Percentiles rank a stretch among this genome's conserved stretches.
Evolutionary conservation across 2,797 vertebrate genomes (phyloP).

Genomic region (Cryptoprocta ferox): DNA sequence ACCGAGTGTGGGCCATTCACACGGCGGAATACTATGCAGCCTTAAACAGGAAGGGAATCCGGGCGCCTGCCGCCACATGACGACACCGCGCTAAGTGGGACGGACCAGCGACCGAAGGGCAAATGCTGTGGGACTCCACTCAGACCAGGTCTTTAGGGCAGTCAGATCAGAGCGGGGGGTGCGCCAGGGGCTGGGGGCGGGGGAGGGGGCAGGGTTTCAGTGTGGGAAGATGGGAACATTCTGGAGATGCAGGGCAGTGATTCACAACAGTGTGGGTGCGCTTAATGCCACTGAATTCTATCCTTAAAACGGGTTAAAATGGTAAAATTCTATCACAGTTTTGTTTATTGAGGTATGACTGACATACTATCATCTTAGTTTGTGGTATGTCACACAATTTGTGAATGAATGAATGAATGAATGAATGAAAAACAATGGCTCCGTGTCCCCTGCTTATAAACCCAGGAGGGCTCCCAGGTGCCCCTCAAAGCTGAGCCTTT

Average conservation of each 20-base stretch:
- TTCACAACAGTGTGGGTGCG: no score
- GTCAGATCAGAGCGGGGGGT: background rate
- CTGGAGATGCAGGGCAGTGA: background rate
- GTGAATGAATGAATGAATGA: background rate
- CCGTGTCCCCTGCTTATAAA: background rate
- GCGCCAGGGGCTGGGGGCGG: background rate
- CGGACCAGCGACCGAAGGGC: background rate
- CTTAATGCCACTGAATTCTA: background rate
- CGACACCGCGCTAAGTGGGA: background rate
- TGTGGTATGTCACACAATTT: no score
- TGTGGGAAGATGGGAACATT: background rate
- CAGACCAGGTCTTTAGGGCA: background rate
- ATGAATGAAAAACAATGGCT: background rate
- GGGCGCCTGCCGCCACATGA: accelerated
- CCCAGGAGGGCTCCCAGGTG: no score
- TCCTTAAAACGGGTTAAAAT: background rate
- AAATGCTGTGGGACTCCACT: background rate
- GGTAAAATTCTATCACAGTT: background rate
- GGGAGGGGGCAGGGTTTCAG: accelerated
- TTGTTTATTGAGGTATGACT: background rate
- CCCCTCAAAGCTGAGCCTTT: accelerated
- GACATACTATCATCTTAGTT: background rate
- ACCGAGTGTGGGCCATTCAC: accelerated
- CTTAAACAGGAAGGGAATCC: background rate
- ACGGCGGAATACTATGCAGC: accelerated